A percentile compares a stretch with the other conserved stretches of the same genome.
phyloP scores from a whole-genome alignment of 1,140 invertebrate species.

The Bombyx mandarina region DNA sequence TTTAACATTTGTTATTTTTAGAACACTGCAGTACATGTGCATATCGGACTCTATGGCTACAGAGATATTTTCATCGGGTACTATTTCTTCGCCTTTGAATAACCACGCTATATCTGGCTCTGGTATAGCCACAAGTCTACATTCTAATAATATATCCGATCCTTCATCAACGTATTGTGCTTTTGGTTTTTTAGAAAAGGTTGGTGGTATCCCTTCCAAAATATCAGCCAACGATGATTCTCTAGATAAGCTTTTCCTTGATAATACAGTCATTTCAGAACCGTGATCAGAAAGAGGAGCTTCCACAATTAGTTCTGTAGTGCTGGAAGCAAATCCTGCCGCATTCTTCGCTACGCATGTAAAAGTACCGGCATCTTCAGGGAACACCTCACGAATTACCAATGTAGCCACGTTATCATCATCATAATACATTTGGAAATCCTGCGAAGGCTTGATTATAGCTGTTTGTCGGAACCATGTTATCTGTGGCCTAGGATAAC shows the following conservation, averaged over 20 bases:
- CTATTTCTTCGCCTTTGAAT: slow-evolving; percentile 80
- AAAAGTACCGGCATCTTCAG: slow-evolving; percentile 96
- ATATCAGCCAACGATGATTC: slow-evolving; percentile 93
- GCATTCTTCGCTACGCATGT: slow-evolving; percentile 97
- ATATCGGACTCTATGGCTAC: slow-evolving; percentile 87
- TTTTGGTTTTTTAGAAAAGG: slow-evolving; percentile 91
- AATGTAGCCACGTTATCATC: slow-evolving; percentile 93
- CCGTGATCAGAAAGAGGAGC: slow-evolving; percentile 90
- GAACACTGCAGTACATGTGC: slow-evolving; percentile 88
- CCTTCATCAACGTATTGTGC: slow-evolving; percentile 86
- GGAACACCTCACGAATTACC: slow-evolving; percentile 95
- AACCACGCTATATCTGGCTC: slow-evolving; percentile 92
- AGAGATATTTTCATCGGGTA: slow-evolving; percentile 76
- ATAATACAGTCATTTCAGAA: slow-evolving; percentile 84
- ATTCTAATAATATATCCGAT: slow-evolving; percentile 85
- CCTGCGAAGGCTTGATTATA: slow-evolving; percentile 90
- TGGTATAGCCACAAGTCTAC: slow-evolving; percentile 88
- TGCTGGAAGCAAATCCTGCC: slow-evolving; percentile 92
- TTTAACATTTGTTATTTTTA: slow-evolving; percentile 84
- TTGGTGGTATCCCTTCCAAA: slow-evolving; percentile 92
- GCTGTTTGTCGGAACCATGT: slow-evolving; percentile 96
- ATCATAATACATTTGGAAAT: slow-evolving; percentile 94
- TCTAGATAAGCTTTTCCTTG: slow-evolving; percentile 85
- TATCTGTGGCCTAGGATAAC: slow-evolving; percentile 89
- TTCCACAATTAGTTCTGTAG: slow-evolving; percentile 91